Evolutionary conservation across 2,113 vertebrate genomes (phyloP), one percentile per base, ranked within the genome.

Genomic region (Protobothrops mucrosquamatus): DNA sequence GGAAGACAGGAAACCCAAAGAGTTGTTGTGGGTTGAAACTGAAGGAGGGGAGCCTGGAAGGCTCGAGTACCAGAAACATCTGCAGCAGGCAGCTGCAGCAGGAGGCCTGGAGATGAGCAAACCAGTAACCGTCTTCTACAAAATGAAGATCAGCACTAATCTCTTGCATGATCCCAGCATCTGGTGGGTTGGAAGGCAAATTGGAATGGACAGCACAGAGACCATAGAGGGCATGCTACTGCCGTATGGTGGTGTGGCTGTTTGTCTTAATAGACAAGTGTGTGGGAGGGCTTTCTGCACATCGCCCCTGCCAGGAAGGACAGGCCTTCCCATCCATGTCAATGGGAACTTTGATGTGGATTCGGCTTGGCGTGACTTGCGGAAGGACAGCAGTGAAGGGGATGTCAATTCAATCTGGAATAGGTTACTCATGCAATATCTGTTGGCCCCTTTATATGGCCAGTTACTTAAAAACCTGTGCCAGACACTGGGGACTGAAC

Each of bases 281-380:
- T 15, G 23, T 0, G 98, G 98, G 54, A 96, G 91, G 94, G 97
- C 96, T 23, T 99, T 98, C 96, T 98, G 98, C 95, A 98, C 97
- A 24, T 96, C 99, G 61, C 98, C 98, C 29, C 94, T 99, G 94
- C 98, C 97, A 0, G 94, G 96, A 11, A 1, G 29, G 92, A 98
- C 98, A 6, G 98, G 97, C 85, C 96, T 99, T 24, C 98, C 98
- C 85, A 97, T 99, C 20, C 98, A 99, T 90, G 93, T 99, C 89
- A 98, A 98, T 81, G 98, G 97, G 91, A 98, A 98, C 97, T 99
- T 99, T 97, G 97, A 98, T 55, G 97, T 98, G 34, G 97, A 98
- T 94, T 95, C 94, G 0, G 95, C 98, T 43, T 98, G 98, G 57
- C 97, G 95, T 85, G 91, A 69, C 55, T 94, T 98, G 59, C 96